Conservation (phyloP, 1,140 invertebrate genomes). For the Aphelinus atriplicis region DNA sequence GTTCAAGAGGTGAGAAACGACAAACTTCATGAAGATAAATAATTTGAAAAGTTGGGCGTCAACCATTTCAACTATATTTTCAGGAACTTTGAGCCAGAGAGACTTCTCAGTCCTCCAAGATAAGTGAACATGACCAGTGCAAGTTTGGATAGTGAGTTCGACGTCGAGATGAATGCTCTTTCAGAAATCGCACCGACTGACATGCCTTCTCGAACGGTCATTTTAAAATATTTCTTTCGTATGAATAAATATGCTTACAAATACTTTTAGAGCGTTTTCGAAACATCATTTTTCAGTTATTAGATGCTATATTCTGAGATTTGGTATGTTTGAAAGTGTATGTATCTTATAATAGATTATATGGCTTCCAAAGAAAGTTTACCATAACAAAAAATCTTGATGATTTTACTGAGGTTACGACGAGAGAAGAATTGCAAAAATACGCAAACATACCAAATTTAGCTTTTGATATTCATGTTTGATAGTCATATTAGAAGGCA, state of each 20-base stretch:
- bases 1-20: not conserved
- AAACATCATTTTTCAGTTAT: not conserved
- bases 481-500: not conserved
- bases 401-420: too few species aligned
- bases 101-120: not conserved
- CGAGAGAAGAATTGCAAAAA: too few species aligned
- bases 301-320: constrained; percentile 18
- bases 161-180: constrained; percentile 60
- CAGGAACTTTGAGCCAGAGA: not conserved
- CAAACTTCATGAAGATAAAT: not conserved
- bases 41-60: not conserved
- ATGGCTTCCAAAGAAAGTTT: constrained; percentile 8
- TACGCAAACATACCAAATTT: too few species aligned
- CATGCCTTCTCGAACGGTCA: constrained; percentile 51
- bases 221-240: constrained; percentile 38
- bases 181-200: constrained; percentile 42
- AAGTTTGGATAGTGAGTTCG: constrained; percentile 45
- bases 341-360: constrained; percentile 11
- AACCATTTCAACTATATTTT: not conserved
- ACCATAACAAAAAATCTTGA: constrained; percentile 25
- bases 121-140: constrained; percentile 3
- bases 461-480: not conserved
- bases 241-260: constrained; percentile 9
- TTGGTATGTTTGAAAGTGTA: constrained; percentile 1
- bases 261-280: constrained; percentile 16